phyloP scores from a whole-genome alignment of 2,797 vertebrate species.

The Vireo griseus region DNA sequence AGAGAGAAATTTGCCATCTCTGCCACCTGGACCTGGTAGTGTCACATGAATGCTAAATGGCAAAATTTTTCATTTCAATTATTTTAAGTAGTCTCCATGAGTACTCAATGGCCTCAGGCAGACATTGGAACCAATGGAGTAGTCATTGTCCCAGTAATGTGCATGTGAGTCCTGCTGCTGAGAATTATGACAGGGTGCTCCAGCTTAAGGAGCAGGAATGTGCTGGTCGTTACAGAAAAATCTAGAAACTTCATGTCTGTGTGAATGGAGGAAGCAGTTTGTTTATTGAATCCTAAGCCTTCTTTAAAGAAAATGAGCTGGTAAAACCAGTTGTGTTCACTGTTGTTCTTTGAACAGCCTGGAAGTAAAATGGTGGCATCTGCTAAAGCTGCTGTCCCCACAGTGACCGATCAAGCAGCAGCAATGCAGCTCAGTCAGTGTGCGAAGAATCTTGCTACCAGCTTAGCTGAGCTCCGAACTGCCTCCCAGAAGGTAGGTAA shows the following conservation, averaged over 20 bases:
- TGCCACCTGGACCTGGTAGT: background rate
- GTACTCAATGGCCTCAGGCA: background rate
- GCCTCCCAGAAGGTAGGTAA: conserved; percentile 91
- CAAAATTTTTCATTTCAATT: background rate
- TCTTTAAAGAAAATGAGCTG: background rate
- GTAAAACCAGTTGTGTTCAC: background rate
- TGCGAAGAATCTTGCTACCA: conserved; percentile 96
- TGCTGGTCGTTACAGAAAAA: background rate
- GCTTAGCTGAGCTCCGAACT: conserved; percentile 91
- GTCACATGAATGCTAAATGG: background rate
- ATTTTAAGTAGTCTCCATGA: background rate
- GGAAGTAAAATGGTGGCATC: conserved; percentile 98
- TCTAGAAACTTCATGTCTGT: background rate
- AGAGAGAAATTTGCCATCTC: background rate
- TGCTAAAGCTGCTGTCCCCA: conserved; percentile 94
- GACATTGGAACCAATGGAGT: background rate
- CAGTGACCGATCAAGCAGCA: conserved; percentile 93
- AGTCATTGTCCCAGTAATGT: background rate
- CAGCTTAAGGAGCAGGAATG: background rate
- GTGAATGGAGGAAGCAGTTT: background rate
- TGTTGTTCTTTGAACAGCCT: conserved; percentile 76
- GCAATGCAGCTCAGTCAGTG: conserved; percentile 98
- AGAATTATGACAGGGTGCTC: background rate
- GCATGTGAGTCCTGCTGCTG: background rate
- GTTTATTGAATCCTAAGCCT: background rate